Evolutionary conservation across 2,888 invertebrate species (phyloP).

Genomic region (Bruchidius siliquastri): DNA sequence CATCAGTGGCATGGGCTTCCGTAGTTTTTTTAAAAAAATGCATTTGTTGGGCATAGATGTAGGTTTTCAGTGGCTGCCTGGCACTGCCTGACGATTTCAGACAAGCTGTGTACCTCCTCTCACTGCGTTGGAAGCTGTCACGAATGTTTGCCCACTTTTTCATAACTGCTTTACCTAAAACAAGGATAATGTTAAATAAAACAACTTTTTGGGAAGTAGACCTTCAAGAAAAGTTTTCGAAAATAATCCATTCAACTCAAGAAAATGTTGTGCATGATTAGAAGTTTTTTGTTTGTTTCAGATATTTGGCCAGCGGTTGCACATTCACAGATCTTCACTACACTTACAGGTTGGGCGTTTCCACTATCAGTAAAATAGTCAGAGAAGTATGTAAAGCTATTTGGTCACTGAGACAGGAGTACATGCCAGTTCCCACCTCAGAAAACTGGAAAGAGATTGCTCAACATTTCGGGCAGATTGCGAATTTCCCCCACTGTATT

Average conservation of each 20-base stretch:
- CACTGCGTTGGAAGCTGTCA: too few relatives aligned
- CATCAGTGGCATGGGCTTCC: too few relatives aligned
- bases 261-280: slow-evolving; percentile 2
- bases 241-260: neutral
- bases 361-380: slow-evolving; percentile 6
- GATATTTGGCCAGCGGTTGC: slow-evolving; percentile 12
- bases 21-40: too few relatives aligned
- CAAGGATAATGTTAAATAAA: neutral
- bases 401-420: slow-evolving; percentile 7
- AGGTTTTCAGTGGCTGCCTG: too few relatives aligned
- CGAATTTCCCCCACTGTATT: slow-evolving; percentile 7
- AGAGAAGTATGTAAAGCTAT: slow-evolving; percentile 3
- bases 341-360: slow-evolving; percentile 7
- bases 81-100: too few relatives aligned
- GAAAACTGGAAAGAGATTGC: neutral
- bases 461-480: neutral
- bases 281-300: slow-evolving; percentile 10
- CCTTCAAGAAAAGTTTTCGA: too few relatives aligned
- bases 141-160: slow-evolving; percentile 10
- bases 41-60: too few relatives aligned
- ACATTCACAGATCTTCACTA: slow-evolving; percentile 12
- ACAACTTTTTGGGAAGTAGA: neutral
- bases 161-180: slow-evolving; percentile 11
- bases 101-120: too few relatives aligned
- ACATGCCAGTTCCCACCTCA: slow-evolving; percentile 3